Evolutionary conservation across 2,888 invertebrate species (phyloP).

Genomic region (Portevinia maculata): DNA sequence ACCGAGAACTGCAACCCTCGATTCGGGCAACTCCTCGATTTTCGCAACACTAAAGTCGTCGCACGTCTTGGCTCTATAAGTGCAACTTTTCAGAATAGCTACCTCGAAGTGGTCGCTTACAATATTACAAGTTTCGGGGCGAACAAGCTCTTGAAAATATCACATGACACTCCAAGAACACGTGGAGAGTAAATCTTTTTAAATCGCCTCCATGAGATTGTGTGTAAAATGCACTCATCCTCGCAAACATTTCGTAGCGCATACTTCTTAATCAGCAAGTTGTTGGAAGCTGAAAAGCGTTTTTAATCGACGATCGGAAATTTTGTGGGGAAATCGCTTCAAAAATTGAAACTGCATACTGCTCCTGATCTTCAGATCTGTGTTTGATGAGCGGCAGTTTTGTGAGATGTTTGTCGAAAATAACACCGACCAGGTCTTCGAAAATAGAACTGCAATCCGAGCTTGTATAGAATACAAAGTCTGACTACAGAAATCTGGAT

Average conservation of each 20-base stretch:
- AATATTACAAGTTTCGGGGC: conserved; percentile 84
- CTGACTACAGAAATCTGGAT: conserved; percentile 83
- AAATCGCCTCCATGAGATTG: conserved; percentile 85
- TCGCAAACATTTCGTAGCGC: conserved; percentile 78
- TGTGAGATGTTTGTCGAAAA: conserved; percentile 85
- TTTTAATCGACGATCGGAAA: conserved; percentile 85
- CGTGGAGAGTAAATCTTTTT: conserved; percentile 84
- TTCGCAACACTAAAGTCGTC: conserved; percentile 35
- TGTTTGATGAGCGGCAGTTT: conserved; percentile 87
- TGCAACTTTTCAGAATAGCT: too few species aligned
- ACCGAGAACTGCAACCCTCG: too few species aligned
- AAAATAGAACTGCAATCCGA: conserved; percentile 76
- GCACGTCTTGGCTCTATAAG: conserved; percentile 27
- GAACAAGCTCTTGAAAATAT: conserved; percentile 85
- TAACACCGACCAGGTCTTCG: conserved; percentile 84
- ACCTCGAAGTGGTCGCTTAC: conserved; percentile 86
- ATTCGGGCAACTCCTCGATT: too few species aligned
- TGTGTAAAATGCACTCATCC: conserved; percentile 80
- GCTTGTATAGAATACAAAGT: conserved; percentile 82
- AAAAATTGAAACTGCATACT: conserved; percentile 86
- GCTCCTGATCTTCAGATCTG: conserved; percentile 86
- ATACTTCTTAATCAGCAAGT: conserved; percentile 84
- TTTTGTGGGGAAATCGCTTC: conserved; percentile 86
- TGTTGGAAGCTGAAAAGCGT: conserved; percentile 84
- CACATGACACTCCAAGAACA: conserved; percentile 83